These are phyloP conservation scores for Xanthia togata DNA, from an alignment of 2,888 invertebrate species.

Conservation along the genomic window DNA sequence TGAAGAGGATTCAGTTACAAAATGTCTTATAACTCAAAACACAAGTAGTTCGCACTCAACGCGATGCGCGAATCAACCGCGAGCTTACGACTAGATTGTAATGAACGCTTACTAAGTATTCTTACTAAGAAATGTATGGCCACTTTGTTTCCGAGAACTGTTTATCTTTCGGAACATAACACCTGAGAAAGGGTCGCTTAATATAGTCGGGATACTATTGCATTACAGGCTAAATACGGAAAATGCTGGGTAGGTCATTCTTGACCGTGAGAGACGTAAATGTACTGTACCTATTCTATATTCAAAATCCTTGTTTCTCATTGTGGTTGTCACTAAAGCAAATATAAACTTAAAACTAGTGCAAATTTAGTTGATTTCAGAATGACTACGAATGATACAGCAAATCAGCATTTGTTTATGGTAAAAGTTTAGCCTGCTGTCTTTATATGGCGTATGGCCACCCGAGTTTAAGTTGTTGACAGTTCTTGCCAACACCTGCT, in stretches of 20 bases:
- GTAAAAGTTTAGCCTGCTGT: background rate
- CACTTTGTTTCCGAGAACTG: conserved; percentile 73
- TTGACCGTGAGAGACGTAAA: conserved; percentile 37
- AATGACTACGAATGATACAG: background rate
- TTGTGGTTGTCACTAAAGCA: background rate
- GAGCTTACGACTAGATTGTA: conserved; percentile 54
- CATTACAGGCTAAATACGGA: conserved; percentile 46
- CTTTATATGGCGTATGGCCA: background rate
- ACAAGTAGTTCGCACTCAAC: conserved; percentile 48
- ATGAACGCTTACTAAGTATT: conserved; percentile 75
- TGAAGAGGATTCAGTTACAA: conserved; percentile 39
- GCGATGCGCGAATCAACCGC: conserved; percentile 56
- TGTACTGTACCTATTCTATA: background rate
- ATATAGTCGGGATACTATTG: conserved; percentile 55
- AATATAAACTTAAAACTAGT: background rate
- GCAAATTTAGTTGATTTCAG: background rate
- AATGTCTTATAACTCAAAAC: conserved; percentile 51
- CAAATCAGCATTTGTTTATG: conserved; percentile 14
- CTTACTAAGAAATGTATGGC: conserved; percentile 63
- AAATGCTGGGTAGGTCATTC: conserved; percentile 41
- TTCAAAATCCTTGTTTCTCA: background rate
- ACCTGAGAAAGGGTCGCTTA: conserved; percentile 73
- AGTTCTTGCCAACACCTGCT: conserved; percentile 31
- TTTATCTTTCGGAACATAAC: conserved; percentile 80
- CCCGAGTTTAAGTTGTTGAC: background rate